Evolutionary conservation across 1,140 invertebrate genomes (phyloP), one percentile per base, ranked within the genome.

Genomic region (Trichonephila inaurata): DNA sequence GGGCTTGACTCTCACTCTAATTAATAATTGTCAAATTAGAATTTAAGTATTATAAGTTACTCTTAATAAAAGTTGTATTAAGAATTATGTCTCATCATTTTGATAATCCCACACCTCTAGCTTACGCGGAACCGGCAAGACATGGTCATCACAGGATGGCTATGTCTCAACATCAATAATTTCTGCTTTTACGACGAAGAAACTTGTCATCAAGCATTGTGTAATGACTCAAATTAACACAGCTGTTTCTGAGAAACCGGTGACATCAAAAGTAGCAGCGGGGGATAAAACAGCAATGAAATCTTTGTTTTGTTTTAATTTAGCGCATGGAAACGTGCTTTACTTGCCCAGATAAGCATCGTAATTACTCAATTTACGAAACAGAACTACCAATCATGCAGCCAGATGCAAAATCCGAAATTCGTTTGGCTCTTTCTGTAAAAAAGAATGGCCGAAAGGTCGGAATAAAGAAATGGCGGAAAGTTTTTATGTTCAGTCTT

Each of bases 281-380:
- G 72, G 69, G 28, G 28, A 33, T 40, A 14, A 28, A 1, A 7
- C 72, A 33, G 6, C 51, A 58, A 83, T 83, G 82, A 28, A 83
- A 83, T 44, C 24, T 83, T 83, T 33, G 24, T 33, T 72, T 83
- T 58, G 18, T 51, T 83, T 58, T n/a, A 21, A 58, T 58, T 60
- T 60, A 14, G 16, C 44, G 7, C 44, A 19, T n/a, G 44, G 82
- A 51, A 51, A 58, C 82, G 40, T 60, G 82, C 28, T 33, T 83
- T 44, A 1, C 10, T 60, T n/a, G 21, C n/a, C 81, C 6, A n/a
- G 40, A 83, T 24, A 83, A 82, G 82, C 40, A n/a, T 83, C 82
- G 14, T 83, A 83, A 83, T 83, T 83, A 83, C 82, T 83, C 82
- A 83, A 83, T 83, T 83, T 51, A 83, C 44, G 40, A 58, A 83